Evolutionary conservation across 2,113 vertebrate genomes (phyloP), one percentile per base, ranked within the genome.

Genomic region (Larimichthys crocea): DNA sequence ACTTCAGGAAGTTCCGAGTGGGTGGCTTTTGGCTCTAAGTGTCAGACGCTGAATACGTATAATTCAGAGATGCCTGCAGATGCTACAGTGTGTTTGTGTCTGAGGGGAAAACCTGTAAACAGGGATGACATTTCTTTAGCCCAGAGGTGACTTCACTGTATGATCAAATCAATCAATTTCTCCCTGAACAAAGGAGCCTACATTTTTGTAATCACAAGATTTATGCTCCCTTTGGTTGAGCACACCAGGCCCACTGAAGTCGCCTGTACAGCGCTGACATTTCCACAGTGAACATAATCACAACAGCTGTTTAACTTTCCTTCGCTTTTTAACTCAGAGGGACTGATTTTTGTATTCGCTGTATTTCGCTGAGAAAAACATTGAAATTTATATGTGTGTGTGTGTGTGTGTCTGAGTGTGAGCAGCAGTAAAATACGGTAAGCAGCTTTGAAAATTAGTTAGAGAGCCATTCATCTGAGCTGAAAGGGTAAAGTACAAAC

Each of bases 161-260:
- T 31, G 80, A 86, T 77, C 75, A 79, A 86, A 89, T 76, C 74
- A 88, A 73, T 86, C 82, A 78, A 74, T 84, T 79, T 80, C 72
- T 76, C 42, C 6, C 59, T 63, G 55, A 90, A 90, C 72, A 79
- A 75, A 79, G 7, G 29, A 81, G 69, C 55, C 63, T 72, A 72
- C 52, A 84, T 80, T 67, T 85, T 71, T 72, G 44, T 88, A 66
- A 90, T 88, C 75, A 82, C 62, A 74, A 84, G 78, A 90, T 90
- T 84, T 74, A 80, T 77, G 56, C 69, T 70, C n/a, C 69, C 55
- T 71, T 53, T 74, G 46, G 46, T 56, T 61, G 48, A 74, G 49
- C 64, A 31, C 62, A 60, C 48, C 66, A 35, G 65, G 74, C 69
- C 63, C 66, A 20, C 64, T 66, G 61, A 76, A 81, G 74, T 61